A percentile compares a stretch with the other conserved stretches of the same genome.
Conservation (phyloP, 2,888 invertebrate species). For the Rhopalosiphum nymphaeae region DNA sequence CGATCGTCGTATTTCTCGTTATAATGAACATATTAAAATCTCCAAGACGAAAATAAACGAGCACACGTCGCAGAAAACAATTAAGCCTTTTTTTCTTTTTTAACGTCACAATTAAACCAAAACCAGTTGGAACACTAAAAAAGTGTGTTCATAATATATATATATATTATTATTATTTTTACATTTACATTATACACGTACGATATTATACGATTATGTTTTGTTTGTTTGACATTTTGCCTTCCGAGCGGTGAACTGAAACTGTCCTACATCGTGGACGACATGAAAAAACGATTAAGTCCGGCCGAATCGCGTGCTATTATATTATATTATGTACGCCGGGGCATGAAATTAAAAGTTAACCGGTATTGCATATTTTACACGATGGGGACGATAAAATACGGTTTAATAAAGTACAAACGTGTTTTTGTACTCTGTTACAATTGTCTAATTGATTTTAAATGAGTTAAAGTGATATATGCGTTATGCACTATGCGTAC, state of each 20-base stretch:
- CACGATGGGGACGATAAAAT: slow-evolving; percentile 44
- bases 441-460: slow-evolving; percentile 51
- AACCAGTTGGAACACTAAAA: slow-evolving; percentile 26
- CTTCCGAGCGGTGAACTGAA: slow-evolving; percentile 34
- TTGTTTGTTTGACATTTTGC: slow-evolving; percentile 39
- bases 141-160: not conserved
- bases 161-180: not conserved
- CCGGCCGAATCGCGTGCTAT: slow-evolving; percentile 35
- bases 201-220: not conserved
- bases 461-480: slow-evolving; percentile 9
- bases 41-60: not conserved
- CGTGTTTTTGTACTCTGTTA: slow-evolving; percentile 9
- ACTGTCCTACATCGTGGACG: slow-evolving; percentile 29
- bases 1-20: not conserved
- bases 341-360: slow-evolving; percentile 49
- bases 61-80: not conserved
- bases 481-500: not conserved
- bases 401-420: slow-evolving; percentile 47
- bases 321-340: not conserved
- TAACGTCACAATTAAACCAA: slow-evolving; percentile 22
- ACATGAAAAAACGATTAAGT: slow-evolving; percentile 64
- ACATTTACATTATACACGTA: not conserved
- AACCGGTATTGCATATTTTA: slow-evolving; percentile 44
- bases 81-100: not conserved
- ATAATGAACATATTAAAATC: slow-evolving; percentile 8